Percentiles rank a stretch among this genome's conserved stretches.
phyloP scores from a whole-genome alignment of 2,797 vertebrate species.

The Yasuhikotakia modesta region DNA sequence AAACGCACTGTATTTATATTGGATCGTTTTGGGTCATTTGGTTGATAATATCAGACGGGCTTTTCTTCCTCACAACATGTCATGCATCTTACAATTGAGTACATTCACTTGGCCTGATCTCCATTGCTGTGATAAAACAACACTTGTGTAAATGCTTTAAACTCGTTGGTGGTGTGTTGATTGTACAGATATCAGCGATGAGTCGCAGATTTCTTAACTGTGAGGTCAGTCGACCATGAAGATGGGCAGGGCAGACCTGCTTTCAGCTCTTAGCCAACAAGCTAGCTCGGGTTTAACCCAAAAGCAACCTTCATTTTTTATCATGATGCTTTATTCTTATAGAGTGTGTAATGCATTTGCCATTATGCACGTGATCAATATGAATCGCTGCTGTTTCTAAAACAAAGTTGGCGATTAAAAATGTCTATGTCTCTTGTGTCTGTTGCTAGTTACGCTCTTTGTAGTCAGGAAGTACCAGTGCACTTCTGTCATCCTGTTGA shows the following conservation, averaged over 20 bases:
- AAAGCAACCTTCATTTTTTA: background rate
- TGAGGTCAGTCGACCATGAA: slow-evolving; percentile 19
- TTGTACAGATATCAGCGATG: background rate
- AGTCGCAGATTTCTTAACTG: background rate
- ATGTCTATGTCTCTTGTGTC: background rate
- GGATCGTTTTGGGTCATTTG: background rate
- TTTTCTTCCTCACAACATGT: background rate
- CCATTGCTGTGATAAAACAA: background rate
- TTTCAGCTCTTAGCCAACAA: slow-evolving; percentile 21
- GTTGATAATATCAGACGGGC: background rate
- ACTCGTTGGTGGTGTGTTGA: background rate
- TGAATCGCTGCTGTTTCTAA: background rate
- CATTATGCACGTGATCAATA: background rate
- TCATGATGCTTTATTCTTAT: background rate
- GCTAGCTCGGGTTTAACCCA: slow-evolving; percentile 9
- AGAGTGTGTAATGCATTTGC: background rate
- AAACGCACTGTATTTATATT: background rate
- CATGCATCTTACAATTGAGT: background rate
- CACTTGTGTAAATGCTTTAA: background rate
- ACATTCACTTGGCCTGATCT: background rate
- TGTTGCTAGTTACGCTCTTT: slow-evolving; percentile 13
- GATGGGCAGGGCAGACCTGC: slow-evolving; percentile 37
- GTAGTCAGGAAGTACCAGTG: background rate
- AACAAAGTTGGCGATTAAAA: background rate
- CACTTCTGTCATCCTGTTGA: background rate